Evolutionary conservation across 2,113 vertebrate species (phyloP).

Genomic region (Hepsetus odoe): DNA sequence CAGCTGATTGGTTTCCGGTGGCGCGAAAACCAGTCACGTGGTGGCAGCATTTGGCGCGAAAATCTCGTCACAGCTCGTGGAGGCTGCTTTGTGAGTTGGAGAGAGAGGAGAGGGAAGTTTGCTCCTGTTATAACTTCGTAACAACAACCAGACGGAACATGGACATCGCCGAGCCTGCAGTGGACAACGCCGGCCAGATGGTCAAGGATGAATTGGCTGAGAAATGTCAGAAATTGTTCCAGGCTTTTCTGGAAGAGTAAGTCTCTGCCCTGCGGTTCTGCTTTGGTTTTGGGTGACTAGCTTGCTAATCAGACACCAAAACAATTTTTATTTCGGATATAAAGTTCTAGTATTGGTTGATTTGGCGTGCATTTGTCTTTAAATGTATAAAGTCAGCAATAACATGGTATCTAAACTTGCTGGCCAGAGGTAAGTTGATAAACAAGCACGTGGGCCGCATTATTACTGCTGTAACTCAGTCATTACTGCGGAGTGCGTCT

Average conservation of each 20-base stretch:
- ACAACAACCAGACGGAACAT: constrained; percentile 57
- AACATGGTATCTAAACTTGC: too few species aligned
- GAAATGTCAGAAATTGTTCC: constrained; percentile 97
- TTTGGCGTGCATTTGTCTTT: background rate
- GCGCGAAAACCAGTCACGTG: constrained; percentile 73
- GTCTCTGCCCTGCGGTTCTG: constrained; percentile 59
- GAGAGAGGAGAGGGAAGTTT: background rate
- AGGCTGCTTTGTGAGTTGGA: background rate
- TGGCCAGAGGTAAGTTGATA: too few species aligned
- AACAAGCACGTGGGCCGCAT: too few species aligned
- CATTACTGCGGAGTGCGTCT: background rate
- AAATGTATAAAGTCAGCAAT: too few species aligned
- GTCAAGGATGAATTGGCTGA: constrained; percentile 94
- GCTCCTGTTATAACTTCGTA: constrained; percentile 18
- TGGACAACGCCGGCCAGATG: constrained; percentile 75
- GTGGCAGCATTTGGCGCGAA: constrained; percentile 80
- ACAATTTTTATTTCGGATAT: background rate
- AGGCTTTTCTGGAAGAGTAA: constrained; percentile 98
- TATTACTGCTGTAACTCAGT: background rate
- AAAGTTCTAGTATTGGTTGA: background rate
- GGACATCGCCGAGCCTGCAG: constrained; percentile 73
- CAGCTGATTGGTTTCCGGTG: constrained; percentile 67
- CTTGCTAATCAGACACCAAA: background rate
- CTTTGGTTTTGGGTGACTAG: background rate
- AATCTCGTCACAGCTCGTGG: constrained; percentile 6